Evolutionary conservation across 2,888 invertebrate species (phyloP), one percentile per base, ranked within the genome.

Genomic region (Chelonus formosanus): DNA sequence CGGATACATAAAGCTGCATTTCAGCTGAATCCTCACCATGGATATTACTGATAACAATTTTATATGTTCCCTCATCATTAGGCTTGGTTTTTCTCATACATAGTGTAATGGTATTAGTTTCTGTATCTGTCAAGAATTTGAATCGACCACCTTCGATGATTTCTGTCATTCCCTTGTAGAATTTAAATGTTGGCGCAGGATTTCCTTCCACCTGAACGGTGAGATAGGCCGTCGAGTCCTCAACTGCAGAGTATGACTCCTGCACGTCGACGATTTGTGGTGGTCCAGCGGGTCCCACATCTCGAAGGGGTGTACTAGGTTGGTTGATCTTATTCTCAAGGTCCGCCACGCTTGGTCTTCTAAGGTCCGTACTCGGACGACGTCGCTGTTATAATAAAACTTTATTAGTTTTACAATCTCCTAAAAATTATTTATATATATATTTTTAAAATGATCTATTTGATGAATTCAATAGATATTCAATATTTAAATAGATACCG

Each of bases 21-120:
- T 97, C 97, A 68, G 96, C 97, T 0, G 94, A 91, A 85, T 99
- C 99, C 83, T 96, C 95, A 67, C 98, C 98, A 80, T 97, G 95
- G 73, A 92, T 90, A 84, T 98, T 98, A 81, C 93, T 93, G 73
- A 98, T 90, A 73, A 95, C 92, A 79, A 97, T 89, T 83, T 92
- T 95, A 87, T 97, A 99, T 86, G 93, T 94, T 62, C 96, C 96
- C 86, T 98, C 98, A 90, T 99, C 99, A 79, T 95, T 94, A 55
- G 96, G 94, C 82, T 97, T 96, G 74, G 96, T 91, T 87, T 98
- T 98, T 77, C 95, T 91, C 87, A 99, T 96, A 83, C 96, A 96
- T 70, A 99, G 88, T 48, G 96, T 96, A 76, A 98, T 93, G 67
- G 93, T 91, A 81, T 95, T 96, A 67, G 92, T 92, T 78, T 96